Evolutionary conservation across 2,113 vertebrate species (phyloP), one percentile per base, ranked within the genome.

Genomic region (Apodemus speciosus): DNA sequence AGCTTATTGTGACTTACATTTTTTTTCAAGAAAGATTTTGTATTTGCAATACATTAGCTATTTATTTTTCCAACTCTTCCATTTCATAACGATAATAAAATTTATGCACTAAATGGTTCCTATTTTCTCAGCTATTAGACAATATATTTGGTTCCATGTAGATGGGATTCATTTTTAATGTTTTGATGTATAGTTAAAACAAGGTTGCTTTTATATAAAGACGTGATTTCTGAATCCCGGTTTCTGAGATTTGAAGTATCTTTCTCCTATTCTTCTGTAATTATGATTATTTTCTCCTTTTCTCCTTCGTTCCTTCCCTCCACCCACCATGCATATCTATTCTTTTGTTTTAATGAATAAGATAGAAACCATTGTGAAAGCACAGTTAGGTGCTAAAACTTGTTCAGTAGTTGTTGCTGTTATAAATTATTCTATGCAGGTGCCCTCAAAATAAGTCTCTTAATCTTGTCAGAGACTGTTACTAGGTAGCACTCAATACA

Each of bases 31-130:
- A 94, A 93, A 91, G 88, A 53, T 81, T 97, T 90, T 93, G 83
- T 92, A 76, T 97, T 96, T 95, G 38, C 69, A 60, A 60, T 71
- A 91, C 92, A 94, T 95, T 92, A 77, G 72, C 51, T 96, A 69
- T 96, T 97, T 93, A 88, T 97, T 97, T 97, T 90, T 87, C 94
- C 77, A 96, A 93, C 23, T 62, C 58, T 97, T 76, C 3, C 90
- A 87, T 97, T 72, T 97, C 89, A 93, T 86, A 72, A 77, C 15
- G 91, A 77, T 83, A 10, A 84, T 6, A 51, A 51, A 20, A 51
- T 97, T 96, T 93, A 84, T 94, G 95, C 85, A 93, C 62, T 64
- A 95, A 94, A 97, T 51, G 40, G 77, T 87, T 84, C 84, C 66
- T 21, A 71, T 77, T 76, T 71, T 40, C 3, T 1, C 79, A 23